Evolutionary conservation across 92 coral and sea anemone genomes (phyloP), one percentile per base, ranked within the genome.

Genomic region (Epizoanthus fatuus): DNA sequence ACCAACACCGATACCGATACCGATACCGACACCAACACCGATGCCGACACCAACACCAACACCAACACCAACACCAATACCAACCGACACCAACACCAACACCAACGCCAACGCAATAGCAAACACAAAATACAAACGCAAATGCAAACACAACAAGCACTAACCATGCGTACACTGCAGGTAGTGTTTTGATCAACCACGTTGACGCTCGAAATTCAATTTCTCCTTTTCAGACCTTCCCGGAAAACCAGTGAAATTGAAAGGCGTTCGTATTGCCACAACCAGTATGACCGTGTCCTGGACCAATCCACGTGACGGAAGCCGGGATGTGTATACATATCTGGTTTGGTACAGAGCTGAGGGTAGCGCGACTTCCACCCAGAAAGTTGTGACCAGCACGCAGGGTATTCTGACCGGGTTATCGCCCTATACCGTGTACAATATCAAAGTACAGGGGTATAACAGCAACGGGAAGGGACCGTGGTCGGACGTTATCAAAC

Each of bases 241-340:
- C 2, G 88, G 87, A 20, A 68, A 76, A 42, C 92, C 92, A 17
- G 44, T 51, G 51, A 74, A 63, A 3, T 4, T 84, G 3, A 80
- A 51, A 53, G 67, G 63, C 53, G n/a, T 63, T 4, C 57, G 78
- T 3, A 70, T 13, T 8, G 47, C 72, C 8, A 37, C 86, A 17
- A 74, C 13, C 3, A 66, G 62, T 17, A 77, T 93, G 5, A 3
- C 53, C 38, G 63, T 93, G 37, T 65, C 85, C 35, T 93, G 96
- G 96, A 69, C 15, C 5, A 87, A 79, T 51, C 96, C 94, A 57
- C 72, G 72, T 32, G 85, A 49, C 68, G 94, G 94, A 14, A 74
- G 91, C 44, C 86, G 86, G 7, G 19, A 60, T 7, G 83, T 93
- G 9, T 44, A 7, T 7, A 39, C 70, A 8, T 93, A 93, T 53